Conservation (phyloP, 1,140 invertebrate genomes). For the Globodera rostochiensis region DNA sequence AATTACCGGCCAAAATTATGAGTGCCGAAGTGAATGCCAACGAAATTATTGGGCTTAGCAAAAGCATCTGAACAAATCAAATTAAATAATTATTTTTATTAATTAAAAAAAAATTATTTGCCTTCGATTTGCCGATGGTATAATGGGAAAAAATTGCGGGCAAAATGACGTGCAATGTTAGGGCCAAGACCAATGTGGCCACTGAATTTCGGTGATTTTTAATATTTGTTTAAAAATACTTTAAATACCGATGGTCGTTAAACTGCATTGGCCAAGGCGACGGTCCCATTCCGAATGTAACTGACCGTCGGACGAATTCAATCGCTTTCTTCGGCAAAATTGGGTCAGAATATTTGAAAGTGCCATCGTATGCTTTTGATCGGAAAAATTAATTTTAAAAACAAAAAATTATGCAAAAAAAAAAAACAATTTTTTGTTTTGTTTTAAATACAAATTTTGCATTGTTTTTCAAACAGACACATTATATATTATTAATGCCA, state of each 20-base stretch:
- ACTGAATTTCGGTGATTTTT: slow-evolving; percentile 33
- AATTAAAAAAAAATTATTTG: slow-evolving; percentile 23
- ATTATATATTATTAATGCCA: background rate
- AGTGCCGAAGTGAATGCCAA: slow-evolving; percentile 4
- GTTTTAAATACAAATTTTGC: too few species aligned
- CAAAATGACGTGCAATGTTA: slow-evolving; percentile 35
- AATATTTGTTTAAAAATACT: background rate
- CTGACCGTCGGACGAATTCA: background rate
- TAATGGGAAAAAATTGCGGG: slow-evolving; percentile 35
- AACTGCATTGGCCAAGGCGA: slow-evolving; percentile 36
- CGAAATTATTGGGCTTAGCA: background rate
- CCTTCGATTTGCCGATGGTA: background rate
- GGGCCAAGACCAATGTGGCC: slow-evolving; percentile 24
- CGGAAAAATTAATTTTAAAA: too few species aligned
- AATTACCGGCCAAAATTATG: slow-evolving; percentile 12
- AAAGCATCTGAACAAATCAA: slow-evolving; percentile 29
- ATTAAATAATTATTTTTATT: slow-evolving; percentile 11
- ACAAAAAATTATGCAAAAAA: too few species aligned
- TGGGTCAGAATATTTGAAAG: background rate
- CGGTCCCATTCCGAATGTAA: slow-evolving; percentile 49
- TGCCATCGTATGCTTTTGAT: background rate
- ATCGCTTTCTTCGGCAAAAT: background rate
- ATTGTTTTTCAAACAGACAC: too few species aligned
- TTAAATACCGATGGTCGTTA: slow-evolving; percentile 40
- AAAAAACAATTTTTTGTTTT: too few species aligned